Percentiles rank a stretch among this genome's conserved stretches.
phyloP scores from a whole-genome alignment of 2,888 invertebrate genomes.

The Fragum sueziense region DNA sequence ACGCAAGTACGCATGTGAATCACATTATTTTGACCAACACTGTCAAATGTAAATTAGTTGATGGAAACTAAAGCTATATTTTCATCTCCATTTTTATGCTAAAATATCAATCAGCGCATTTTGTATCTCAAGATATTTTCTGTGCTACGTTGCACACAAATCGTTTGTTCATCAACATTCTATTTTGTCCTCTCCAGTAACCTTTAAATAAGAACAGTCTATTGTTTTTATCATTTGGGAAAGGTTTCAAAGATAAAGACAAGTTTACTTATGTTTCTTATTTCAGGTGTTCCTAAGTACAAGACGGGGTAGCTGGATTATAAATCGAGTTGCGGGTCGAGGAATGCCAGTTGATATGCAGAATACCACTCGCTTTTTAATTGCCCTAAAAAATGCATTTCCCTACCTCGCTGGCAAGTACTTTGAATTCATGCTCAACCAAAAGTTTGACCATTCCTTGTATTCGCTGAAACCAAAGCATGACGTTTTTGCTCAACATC shows the following conservation, averaged over 20 bases:
- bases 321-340: constrained; percentile 76
- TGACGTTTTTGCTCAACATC: constrained; percentile 71
- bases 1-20: too few relatives aligned
- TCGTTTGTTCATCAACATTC: too few relatives aligned
- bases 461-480: constrained; percentile 82
- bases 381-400: neutral
- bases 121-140: too few relatives aligned
- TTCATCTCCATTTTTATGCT: too few relatives aligned
- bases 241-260: neutral
- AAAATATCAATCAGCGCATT: too few relatives aligned
- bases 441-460: constrained; percentile 78
- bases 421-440: constrained; percentile 63
- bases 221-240: neutral
- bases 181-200: neutral
- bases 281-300: constrained; percentile 82
- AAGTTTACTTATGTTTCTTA: neutral
- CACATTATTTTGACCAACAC: too few relatives aligned
- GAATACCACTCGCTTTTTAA: constrained; percentile 43
- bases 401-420: constrained; percentile 32
- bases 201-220: neutral
- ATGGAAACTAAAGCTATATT: too few relatives aligned
- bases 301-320: constrained; percentile 82
- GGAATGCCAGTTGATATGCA: constrained; percentile 77
- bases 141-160: too few relatives aligned
- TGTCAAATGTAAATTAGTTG: too few relatives aligned